Evolutionary conservation across 2,797 vertebrate species (phyloP).

Genomic region (Crenuchus spilurus): DNA sequence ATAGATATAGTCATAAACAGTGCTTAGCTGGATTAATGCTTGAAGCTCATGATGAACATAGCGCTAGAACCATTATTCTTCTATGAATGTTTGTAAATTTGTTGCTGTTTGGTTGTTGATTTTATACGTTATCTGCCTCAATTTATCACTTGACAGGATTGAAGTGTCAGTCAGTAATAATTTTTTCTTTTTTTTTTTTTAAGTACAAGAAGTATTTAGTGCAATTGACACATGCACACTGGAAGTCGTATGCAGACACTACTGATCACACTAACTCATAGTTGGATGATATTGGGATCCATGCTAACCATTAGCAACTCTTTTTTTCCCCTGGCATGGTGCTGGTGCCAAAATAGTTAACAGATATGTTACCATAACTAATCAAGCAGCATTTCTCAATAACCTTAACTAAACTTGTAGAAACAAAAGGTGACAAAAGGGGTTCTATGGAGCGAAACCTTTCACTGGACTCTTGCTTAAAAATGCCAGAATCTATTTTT

Average conservation of each 20-base stretch:
- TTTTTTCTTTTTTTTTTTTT: not conserved
- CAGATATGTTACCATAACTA: no score
- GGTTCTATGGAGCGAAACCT: not conserved
- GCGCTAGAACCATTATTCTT: not conserved
- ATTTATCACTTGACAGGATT: not conserved
- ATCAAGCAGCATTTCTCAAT: slow-evolving; percentile 15
- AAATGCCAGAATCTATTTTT: no score
- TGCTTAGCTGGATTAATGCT: slow-evolving; percentile 42
- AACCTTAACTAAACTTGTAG: not conserved
- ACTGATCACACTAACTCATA: not conserved
- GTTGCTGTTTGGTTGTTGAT: slow-evolving; percentile 9
- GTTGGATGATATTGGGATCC: no score
- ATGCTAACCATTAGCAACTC: no score
- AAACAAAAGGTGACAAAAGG: not conserved
- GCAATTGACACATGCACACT: not conserved
- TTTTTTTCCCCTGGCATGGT: no score
- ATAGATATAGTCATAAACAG: slow-evolving; percentile 43
- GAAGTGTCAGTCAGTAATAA: slow-evolving; percentile 2
- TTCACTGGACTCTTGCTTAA: no score
- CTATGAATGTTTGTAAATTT: not conserved
- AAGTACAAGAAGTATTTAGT: not conserved
- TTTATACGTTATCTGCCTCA: not conserved
- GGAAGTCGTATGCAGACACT: not conserved
- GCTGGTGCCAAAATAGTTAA: no score
- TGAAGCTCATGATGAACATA: slow-evolving; percentile 55